A percentile compares a stretch with the other conserved stretches of the same genome.
Conservation (phyloP, 2,888 invertebrate genomes). For the Athalia rosae region DNA sequence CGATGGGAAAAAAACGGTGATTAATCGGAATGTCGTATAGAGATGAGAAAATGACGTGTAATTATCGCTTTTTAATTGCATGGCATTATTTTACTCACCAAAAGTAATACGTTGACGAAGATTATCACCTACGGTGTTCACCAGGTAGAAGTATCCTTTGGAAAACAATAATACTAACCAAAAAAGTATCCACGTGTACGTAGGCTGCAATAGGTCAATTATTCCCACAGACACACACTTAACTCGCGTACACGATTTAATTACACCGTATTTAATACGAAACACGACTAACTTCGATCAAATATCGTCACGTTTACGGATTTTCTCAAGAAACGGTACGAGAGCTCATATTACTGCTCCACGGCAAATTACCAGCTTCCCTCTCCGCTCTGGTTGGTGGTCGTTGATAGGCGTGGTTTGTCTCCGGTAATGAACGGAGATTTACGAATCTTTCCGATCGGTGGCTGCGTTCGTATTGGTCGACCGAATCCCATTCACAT, state of each 20-base stretch:
- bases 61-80: neutral
- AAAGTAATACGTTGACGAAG: conserved; percentile 58
- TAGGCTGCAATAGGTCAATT: conserved; percentile 40
- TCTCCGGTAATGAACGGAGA: conserved; percentile 46
- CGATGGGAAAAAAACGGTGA: too few relatives aligned
- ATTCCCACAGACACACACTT: conserved; percentile 59
- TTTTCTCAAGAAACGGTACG: conserved; percentile 62
- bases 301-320: conserved; percentile 59
- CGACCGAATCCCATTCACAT: conserved; percentile 37
- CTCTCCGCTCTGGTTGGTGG: conserved; percentile 52
- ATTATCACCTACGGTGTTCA: conserved; percentile 43
- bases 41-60: too few relatives aligned
- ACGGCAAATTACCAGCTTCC: conserved; percentile 64
- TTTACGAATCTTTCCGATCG: conserved; percentile 52
- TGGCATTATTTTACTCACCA: conserved; percentile 55
- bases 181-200: conserved; percentile 59
- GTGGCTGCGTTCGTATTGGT: conserved; percentile 48
- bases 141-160: conserved; percentile 54
- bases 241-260: conserved; percentile 52
- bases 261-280: conserved; percentile 55
- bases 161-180: conserved; percentile 55
- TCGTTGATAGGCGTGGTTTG: conserved; percentile 62
- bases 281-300: conserved; percentile 53
- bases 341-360: conserved; percentile 61
- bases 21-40: too few relatives aligned